Conservation (phyloP, 1,140 invertebrate genomes). For the Subanguina moxae region DNA sequence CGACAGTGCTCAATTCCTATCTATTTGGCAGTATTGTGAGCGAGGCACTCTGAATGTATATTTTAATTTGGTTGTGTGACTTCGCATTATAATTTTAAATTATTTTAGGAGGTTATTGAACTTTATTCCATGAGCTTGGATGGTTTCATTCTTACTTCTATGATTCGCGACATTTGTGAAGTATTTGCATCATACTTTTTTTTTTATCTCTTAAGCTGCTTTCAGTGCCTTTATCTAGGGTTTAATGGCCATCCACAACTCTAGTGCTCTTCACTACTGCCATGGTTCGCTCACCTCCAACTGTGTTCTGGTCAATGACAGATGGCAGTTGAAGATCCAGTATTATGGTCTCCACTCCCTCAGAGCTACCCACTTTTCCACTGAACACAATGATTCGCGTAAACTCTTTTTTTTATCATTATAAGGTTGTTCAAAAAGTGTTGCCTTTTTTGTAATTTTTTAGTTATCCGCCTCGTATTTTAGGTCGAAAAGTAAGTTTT, state of each 20-base stretch:
- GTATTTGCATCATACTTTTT: not conserved
- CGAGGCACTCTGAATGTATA: conserved; percentile 13
- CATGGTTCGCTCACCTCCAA: conserved; percentile 43
- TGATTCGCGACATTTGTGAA: not conserved
- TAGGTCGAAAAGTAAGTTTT: too few species aligned
- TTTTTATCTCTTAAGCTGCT: not conserved
- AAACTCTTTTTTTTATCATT: not conserved
- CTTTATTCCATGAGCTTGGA: not conserved
- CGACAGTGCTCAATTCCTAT: conserved; percentile 5
- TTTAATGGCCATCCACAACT: conserved; percentile 37
- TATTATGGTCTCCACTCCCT: conserved; percentile 28
- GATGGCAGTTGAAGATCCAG: conserved; percentile 38
- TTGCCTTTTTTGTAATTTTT: too few species aligned
- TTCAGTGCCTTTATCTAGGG: conserved; percentile 19
- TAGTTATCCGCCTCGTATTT: too few species aligned
- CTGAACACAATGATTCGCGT: conserved; percentile 12
- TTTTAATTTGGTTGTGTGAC: not conserved
- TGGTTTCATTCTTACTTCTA: not conserved
- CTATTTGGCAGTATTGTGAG: conserved; percentile 20
- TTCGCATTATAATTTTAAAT: not conserved
- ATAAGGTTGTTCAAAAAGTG: too few species aligned
- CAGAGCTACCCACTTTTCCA: conserved; percentile 4
- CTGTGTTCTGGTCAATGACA: conserved; percentile 44
- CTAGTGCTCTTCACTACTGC: conserved; percentile 16
- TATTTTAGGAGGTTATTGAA: not conserved